phyloP scores from a whole-genome alignment of 2,113 vertebrate species.

The Puma concolor region DNA sequence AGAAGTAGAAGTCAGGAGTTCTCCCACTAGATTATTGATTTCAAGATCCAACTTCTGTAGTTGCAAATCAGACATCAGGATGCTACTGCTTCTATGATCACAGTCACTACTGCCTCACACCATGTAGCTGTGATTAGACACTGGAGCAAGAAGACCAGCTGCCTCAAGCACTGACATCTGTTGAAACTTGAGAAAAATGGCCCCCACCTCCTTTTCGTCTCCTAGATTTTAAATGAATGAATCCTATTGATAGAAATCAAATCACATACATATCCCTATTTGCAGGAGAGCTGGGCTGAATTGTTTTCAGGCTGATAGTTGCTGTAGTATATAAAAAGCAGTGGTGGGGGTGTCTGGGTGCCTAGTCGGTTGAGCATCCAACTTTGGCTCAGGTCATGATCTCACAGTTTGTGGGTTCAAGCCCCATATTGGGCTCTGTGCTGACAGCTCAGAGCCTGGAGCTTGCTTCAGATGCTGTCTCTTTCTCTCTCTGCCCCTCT shows the following conservation, averaged over 20 bases:
- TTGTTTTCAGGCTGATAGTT: not conserved
- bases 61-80: not conserved
- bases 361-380: no score
- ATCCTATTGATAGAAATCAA: not conserved
- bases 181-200: not conserved
- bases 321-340: not conserved
- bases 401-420: no score
- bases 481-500: no score
- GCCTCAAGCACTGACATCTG: not conserved
- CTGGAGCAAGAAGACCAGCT: not conserved
- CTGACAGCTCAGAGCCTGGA: no score
- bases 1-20: not conserved
- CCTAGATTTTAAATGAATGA: not conserved
- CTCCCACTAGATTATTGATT: not conserved
- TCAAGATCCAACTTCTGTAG: not conserved
- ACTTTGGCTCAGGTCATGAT: no score
- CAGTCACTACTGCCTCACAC: not conserved
- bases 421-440: no score
- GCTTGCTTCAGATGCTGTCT: no score
- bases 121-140: not conserved
- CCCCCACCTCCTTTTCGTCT: not conserved
- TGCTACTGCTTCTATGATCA: no score
- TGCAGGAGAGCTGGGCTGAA: not conserved
- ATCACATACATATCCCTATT: not conserved
- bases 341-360: no score